Conservation (phyloP, 2,888 invertebrate genomes). For the Latrodectus hesperus region DNA sequence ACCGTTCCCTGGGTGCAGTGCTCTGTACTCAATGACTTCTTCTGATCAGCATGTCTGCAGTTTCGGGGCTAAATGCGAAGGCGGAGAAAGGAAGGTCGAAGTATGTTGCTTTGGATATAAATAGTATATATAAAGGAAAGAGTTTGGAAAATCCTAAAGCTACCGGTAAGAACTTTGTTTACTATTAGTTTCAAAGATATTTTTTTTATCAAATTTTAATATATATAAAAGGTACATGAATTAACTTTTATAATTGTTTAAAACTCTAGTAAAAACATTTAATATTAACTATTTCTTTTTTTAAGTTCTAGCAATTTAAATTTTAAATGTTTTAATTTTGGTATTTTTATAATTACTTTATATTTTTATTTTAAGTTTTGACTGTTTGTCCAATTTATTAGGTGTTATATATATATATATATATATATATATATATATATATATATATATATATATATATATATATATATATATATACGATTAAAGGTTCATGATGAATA, state of each 20-base stretch:
- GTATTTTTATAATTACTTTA: too few relatives aligned
- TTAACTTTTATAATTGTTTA: not conserved
- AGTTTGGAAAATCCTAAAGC: slow-evolving; percentile 76
- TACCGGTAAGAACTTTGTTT: slow-evolving; percentile 73
- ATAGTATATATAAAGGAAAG: slow-evolving; percentile 90
- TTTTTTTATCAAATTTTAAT: not conserved
- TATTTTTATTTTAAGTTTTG: too few relatives aligned
- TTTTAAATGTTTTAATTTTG: too few relatives aligned
- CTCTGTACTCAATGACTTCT: slow-evolving; percentile 90
- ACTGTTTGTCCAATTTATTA: too few relatives aligned
- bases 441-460: too few relatives aligned
- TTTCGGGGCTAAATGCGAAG: slow-evolving; percentile 88
- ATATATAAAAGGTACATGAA: not conserved
- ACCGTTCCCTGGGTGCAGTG: slow-evolving; percentile 84
- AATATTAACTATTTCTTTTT: too few relatives aligned
- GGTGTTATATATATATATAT: too few relatives aligned
- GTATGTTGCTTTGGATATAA: slow-evolving; percentile 97
- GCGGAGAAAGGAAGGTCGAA: slow-evolving; percentile 93
- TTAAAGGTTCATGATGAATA: too few relatives aligned
- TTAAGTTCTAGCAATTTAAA: too few relatives aligned
- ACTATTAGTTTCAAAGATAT: not conserved
- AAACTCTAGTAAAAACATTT: not conserved
- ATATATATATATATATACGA: too few relatives aligned
- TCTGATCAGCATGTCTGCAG: slow-evolving; percentile 97
- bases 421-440: too few relatives aligned